These are phyloP conservation scores for Dryobates pubescens DNA, from an alignment of 2,797 vertebrate species.

Conservation along the genomic window DNA sequence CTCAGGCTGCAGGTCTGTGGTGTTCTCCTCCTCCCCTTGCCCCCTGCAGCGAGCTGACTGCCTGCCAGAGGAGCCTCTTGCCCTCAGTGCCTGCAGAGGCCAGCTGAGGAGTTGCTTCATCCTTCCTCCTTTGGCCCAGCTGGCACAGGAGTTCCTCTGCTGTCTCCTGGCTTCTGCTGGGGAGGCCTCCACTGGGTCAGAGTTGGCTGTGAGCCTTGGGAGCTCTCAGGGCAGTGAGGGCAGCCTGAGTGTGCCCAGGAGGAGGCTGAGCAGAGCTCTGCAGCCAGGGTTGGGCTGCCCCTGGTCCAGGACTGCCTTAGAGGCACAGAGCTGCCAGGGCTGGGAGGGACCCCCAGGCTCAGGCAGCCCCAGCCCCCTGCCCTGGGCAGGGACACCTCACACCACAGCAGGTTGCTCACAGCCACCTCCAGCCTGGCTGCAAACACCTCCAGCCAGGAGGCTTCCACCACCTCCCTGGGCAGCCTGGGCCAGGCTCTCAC, in stretches of 20 bases:
- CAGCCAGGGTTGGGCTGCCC: neutral
- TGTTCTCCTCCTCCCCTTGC: neutral
- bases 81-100: neutral
- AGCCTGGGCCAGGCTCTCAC: too few species aligned
- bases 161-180: neutral
- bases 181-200: neutral
- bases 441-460: too few species aligned
- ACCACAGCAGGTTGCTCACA: too few species aligned
- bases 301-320: neutral
- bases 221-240: neutral
- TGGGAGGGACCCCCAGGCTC: too few species aligned
- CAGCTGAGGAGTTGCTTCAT: conserved; percentile 42
- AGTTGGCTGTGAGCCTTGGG: neutral
- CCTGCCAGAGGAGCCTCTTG: neutral
- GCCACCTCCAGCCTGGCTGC: too few species aligned
- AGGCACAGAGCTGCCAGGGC: neutral
- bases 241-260: neutral
- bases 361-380: too few species aligned
- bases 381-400: too few species aligned
- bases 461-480: too few species aligned
- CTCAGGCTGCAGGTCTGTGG: neutral
- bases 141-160: conserved; percentile 33
- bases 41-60: neutral
- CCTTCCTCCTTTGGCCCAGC: conserved; percentile 41
- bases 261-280: neutral